Evolutionary conservation across 2,888 invertebrate species (phyloP).

Genomic region (Argynnis bischoffii): DNA sequence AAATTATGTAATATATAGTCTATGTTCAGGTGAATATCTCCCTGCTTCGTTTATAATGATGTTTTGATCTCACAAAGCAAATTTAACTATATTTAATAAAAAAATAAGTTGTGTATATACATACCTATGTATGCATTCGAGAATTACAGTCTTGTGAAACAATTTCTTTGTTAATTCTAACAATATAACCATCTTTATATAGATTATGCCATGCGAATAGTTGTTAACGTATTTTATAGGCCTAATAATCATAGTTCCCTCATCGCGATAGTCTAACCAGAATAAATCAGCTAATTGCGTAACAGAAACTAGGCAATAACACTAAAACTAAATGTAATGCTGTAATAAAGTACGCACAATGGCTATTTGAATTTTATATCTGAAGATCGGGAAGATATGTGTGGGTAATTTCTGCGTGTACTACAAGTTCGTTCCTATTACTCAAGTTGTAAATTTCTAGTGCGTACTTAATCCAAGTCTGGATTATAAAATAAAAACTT

Average conservation of each 20-base stretch:
- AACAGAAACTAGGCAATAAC: conserved; percentile 28
- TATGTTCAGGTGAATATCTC: no score
- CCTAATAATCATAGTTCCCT: conserved; percentile 16
- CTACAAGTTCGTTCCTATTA: neutral
- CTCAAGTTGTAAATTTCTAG: conserved; percentile 8
- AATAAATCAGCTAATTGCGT: conserved; percentile 25
- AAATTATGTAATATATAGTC: no score
- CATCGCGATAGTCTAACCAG: conserved; percentile 23
- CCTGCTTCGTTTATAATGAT: no score
- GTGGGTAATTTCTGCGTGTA: no score
- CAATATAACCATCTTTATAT: no score
- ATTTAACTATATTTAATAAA: no score
- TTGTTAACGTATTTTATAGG: conserved; percentile 17
- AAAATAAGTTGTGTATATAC: no score
- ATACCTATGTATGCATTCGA: no score
- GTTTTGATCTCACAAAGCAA: no score
- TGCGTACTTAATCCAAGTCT: neutral
- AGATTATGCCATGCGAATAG: neutral
- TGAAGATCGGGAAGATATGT: conserved; percentile 7
- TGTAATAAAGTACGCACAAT: conserved; percentile 9
- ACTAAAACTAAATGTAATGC: conserved; percentile 21
- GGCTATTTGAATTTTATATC: conserved; percentile 21
- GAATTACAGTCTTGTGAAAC: no score
- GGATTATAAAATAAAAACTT: no score
- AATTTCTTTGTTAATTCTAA: no score